phyloP scores from a whole-genome alignment of 1,140 invertebrate species.

The Helicoverpa zea region DNA sequence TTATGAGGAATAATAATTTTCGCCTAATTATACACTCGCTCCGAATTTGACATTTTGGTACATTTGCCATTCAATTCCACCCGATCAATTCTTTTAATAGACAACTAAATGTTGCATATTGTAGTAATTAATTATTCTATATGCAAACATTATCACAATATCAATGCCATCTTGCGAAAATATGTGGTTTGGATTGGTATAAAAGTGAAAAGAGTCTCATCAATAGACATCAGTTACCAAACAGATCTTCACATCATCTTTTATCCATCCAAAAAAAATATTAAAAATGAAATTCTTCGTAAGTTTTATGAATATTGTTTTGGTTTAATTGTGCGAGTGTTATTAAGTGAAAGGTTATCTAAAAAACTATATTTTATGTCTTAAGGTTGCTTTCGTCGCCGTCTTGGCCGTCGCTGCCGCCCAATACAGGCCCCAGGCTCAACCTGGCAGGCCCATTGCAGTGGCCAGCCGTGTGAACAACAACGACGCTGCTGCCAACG shows the following conservation, averaged over 20 bases:
- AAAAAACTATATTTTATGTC: not conserved
- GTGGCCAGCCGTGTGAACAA: not conserved
- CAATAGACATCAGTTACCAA: conserved; percentile 48
- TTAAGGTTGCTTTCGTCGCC: conserved; percentile 49
- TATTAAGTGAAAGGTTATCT: not conserved
- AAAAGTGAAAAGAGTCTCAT: conserved; percentile 53
- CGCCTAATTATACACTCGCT: not conserved
- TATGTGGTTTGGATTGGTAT: conserved; percentile 43
- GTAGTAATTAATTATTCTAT: conserved; percentile 46
- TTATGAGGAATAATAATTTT: not conserved
- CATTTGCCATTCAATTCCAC: conserved; percentile 16
- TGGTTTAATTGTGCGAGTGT: not conserved
- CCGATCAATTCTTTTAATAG: conserved; percentile 6
- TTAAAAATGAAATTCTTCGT: conserved; percentile 56
- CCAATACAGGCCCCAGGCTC: conserved; percentile 3
- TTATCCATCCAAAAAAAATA: not conserved
- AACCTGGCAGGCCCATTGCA: not conserved
- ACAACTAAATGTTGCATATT: conserved; percentile 31
- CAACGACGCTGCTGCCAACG: conserved; percentile 45
- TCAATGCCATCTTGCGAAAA: conserved; percentile 60
- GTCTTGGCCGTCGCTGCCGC: conserved; percentile 50
- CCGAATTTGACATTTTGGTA: conserved; percentile 1
- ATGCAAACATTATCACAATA: conserved; percentile 56
- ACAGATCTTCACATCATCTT: conserved; percentile 36
- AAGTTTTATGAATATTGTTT: conserved; percentile 32